These are phyloP conservation scores for Globia sparganii DNA, from an alignment of 2,888 invertebrate species.

Conservation along the genomic window DNA sequence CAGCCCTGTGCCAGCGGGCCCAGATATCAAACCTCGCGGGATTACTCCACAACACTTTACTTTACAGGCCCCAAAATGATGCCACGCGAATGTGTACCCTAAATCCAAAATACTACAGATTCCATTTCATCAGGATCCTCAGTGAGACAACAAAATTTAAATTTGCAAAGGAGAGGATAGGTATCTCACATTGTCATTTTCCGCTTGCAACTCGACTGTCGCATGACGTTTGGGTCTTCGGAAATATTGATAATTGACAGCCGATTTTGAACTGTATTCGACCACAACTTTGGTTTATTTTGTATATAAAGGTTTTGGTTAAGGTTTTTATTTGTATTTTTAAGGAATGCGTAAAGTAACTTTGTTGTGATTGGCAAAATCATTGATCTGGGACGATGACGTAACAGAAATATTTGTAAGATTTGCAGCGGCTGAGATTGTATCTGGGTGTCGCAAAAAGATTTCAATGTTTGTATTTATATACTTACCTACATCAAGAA, in stretches of 20 bases:
- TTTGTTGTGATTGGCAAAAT: constrained; percentile 72
- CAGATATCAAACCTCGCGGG: constrained; percentile 75
- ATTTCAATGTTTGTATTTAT: constrained; percentile 23
- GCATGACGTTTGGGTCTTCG: constrained; percentile 63
- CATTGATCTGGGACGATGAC: constrained; percentile 64
- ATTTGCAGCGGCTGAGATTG: constrained; percentile 36
- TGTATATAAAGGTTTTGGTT: constrained; percentile 7
- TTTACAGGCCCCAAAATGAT: constrained; percentile 36
- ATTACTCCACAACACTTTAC: constrained; percentile 61
- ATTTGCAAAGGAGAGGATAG: constrained; percentile 66
- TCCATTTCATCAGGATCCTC: background rate
- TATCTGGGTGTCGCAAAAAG: constrained; percentile 49
- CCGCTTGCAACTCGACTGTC: constrained; percentile 70
- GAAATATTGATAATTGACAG: constrained; percentile 55
- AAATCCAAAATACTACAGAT: constrained; percentile 2
- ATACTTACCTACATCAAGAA: background rate
- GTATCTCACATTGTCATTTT: constrained; percentile 80
- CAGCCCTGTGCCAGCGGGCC: constrained; percentile 70
- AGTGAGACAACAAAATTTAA: constrained; percentile 53
- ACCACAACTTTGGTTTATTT: background rate
- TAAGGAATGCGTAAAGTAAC: constrained; percentile 59
- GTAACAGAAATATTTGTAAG: constrained; percentile 51
- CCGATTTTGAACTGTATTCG: constrained; percentile 48
- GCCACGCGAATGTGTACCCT: constrained; percentile 63
- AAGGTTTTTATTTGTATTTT: constrained; percentile 63